A percentile compares a stretch with the other conserved stretches of the same genome.
Evolutionary conservation across 2,797 vertebrate species (phyloP).

Genomic region (Lemur catta): DNA sequence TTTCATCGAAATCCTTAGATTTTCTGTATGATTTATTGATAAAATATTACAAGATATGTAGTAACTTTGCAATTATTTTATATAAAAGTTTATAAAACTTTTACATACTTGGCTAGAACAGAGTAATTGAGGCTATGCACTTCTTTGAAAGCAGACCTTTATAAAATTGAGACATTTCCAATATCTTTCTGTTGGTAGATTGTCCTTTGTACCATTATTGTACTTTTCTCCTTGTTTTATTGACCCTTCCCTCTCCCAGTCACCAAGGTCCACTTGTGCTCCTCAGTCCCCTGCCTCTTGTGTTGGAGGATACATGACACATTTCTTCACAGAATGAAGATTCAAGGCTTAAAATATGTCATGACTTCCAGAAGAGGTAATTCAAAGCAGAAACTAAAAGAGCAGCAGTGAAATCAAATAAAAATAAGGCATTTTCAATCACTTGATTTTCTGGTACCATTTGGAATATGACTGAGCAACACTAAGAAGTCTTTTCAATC

Average conservation of each 20-base stretch:
- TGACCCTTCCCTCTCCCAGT: fast-evolving
- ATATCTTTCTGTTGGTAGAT: not conserved
- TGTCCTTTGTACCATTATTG: not conserved
- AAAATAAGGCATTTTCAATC: not conserved
- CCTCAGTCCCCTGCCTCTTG: not conserved
- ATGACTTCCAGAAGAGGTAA: not conserved
- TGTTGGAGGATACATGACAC: not conserved
- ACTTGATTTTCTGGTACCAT: not conserved
- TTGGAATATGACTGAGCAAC: not conserved
- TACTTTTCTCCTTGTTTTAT: not conserved
- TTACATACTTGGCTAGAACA: not conserved
- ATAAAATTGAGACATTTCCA: not conserved
- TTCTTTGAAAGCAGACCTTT: not conserved
- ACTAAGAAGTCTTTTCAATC: not conserved
- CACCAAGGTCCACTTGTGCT: not conserved
- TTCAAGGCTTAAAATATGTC: not conserved
- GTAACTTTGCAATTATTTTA: not conserved
- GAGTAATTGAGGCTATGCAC: not conserved
- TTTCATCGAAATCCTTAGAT: conserved; percentile 6
- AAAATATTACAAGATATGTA: not conserved
- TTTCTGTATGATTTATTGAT: not conserved
- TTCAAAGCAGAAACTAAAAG: not conserved
- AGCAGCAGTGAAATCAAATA: not conserved
- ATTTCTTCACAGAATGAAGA: not conserved
- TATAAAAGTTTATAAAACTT: not conserved